Evolutionary conservation across 2,888 invertebrate species (phyloP), one percentile per base, ranked within the genome.

Genomic region (Adineta ricciae): DNA sequence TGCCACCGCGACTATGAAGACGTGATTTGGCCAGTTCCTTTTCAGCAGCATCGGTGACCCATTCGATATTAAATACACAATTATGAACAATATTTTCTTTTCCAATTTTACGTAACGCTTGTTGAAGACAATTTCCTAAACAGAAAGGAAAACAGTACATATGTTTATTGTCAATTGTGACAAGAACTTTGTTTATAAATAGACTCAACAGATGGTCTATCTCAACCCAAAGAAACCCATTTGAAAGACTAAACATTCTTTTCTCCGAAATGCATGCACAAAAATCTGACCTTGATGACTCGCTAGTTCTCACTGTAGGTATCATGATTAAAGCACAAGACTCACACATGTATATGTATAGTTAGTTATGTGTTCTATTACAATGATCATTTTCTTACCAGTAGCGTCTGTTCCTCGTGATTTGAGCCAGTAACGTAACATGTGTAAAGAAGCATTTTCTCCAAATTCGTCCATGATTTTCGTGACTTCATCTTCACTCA

Each of bases 41-140:
- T 41, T 78, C 78, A 19, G 78, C 78, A 16, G 78, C 78, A 78
- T 78, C 78, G 88, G 88, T 54, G 87, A 86, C 84, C 24, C 87
- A 87, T 86, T 88, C 88, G 52, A 89, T 88, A 87, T 88, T 88
- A 86, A 88, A 93, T 87, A 94, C 94, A 90, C 95, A 95, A 88
- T 94, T 94, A 87, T 94, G 94, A 88, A 96, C 94, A 84, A 97
- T 96, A 90, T 97, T 96, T 88, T 95, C 95, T 88, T 97, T 93
- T 86, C 95, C 95, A 87, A 97, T 95, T 87, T 93, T 93, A 88
- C 94, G 93, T 82, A 97, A 92, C 1, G 95, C 96, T 88, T 94
- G 92, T 90, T 96, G 96, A 88, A 97, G 91, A 11, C 93, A 93
- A 88, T 93, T 94, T 50, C 94, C 94, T 92, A 91, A 87, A 88